phyloP scores from a whole-genome alignment of 2,113 vertebrate species.

The Emberiza fucata region DNA sequence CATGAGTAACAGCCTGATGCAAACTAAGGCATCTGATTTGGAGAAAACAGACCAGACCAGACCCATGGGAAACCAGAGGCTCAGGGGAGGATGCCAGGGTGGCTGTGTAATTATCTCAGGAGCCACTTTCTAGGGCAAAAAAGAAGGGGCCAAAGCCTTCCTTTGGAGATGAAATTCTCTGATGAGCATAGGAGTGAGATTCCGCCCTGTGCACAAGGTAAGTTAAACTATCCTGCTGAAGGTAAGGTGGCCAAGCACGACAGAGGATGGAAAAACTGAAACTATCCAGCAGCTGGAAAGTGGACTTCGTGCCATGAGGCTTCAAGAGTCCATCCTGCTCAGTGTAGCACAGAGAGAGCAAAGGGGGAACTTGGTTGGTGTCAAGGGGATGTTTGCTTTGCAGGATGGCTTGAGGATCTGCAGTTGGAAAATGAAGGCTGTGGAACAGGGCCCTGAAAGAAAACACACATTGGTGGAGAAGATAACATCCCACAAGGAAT shows the following conservation, averaged over 20 bases:
- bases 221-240: not conserved
- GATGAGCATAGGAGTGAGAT: accelerated
- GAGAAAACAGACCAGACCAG: not conserved
- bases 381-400: not conserved
- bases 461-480: accelerated
- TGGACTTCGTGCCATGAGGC: not conserved
- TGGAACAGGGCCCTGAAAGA: not conserved
- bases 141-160: accelerated
- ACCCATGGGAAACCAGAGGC: not conserved
- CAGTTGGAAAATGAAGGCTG: not conserved
- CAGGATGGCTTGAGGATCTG: not conserved
- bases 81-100: not conserved
- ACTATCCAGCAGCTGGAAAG: not conserved
- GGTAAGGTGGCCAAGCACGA: accelerated
- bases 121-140: not conserved
- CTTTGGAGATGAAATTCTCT: not conserved
- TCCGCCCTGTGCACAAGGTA: not conserved
- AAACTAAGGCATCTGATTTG: not conserved
- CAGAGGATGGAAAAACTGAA: not conserved
- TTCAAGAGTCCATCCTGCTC: not conserved
- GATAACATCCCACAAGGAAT: not conserved
- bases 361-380: not conserved
- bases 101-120: not conserved
- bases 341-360: not conserved
- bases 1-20: not conserved